phyloP scores from a whole-genome alignment of 1,140 invertebrate genomes.

The Pinna nobilis region DNA sequence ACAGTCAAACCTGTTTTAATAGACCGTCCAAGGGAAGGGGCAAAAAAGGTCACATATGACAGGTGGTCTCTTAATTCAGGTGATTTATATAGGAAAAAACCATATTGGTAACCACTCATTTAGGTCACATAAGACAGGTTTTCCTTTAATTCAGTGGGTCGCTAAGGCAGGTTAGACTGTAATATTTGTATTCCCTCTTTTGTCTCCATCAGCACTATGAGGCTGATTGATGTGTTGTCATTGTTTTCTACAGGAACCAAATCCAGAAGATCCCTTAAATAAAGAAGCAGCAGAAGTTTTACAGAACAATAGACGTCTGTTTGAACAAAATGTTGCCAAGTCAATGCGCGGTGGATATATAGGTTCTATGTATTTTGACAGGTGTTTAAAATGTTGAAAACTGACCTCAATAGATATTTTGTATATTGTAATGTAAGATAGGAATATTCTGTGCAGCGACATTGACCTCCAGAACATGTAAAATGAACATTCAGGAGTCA shows the following conservation, averaged over 20 bases:
- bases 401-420: neutral
- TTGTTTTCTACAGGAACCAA: slow-evolving; percentile 84
- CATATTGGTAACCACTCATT: too few relatives aligned
- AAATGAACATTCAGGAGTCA: too few relatives aligned
- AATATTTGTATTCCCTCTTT: neutral
- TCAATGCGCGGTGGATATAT: slow-evolving; percentile 97
- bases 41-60: too few relatives aligned
- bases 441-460: neutral
- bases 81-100: too few relatives aligned
- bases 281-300: slow-evolving; percentile 99
- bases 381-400: slow-evolving; percentile 91
- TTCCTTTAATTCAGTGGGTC: too few relatives aligned
- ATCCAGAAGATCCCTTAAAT: slow-evolving; percentile 98
- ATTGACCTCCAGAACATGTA: neutral
- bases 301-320: slow-evolving; percentile 93
- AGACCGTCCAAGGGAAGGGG: too few relatives aligned
- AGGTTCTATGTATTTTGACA: slow-evolving; percentile 94
- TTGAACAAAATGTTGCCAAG: slow-evolving; percentile 97
- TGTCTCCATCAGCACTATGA: neutral
- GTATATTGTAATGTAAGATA: neutral
- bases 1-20: too few relatives aligned
- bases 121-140: too few relatives aligned
- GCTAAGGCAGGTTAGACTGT: too few relatives aligned
- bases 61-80: too few relatives aligned
- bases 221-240: neutral